Evolutionary conservation across 2,797 vertebrate species (phyloP).

Genomic region (Bradypodion pumilum): DNA sequence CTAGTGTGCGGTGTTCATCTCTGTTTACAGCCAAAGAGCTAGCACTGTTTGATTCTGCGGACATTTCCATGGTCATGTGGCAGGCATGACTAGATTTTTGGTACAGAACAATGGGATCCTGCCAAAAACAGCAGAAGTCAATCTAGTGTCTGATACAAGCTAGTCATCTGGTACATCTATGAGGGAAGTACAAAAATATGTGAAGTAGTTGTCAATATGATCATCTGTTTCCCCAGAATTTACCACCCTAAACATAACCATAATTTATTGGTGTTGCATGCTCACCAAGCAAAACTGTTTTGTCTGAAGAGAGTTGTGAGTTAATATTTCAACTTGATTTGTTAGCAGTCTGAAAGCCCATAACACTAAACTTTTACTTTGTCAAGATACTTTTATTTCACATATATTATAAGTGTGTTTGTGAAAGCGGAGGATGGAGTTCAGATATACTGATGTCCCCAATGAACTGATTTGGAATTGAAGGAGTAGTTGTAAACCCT

Average conservation of each 20-base stretch:
- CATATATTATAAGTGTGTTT: neutral
- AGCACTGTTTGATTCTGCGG: too few species aligned
- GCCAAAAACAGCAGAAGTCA: too few species aligned
- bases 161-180: too few species aligned
- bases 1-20: too few species aligned
- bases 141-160: too few species aligned
- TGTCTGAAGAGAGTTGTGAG: neutral
- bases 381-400: conserved; percentile 35
- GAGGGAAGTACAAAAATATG: neutral
- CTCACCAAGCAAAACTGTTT: neutral
- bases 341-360: neutral
- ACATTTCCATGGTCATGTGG: too few species aligned
- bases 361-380: neutral
- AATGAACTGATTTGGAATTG: neutral
- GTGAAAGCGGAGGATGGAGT: neutral
- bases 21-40: too few species aligned
- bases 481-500: conserved; percentile 20
- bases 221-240: neutral
- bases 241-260: neutral
- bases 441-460: neutral
- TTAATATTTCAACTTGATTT: conserved; percentile 28
- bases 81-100: too few species aligned
- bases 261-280: neutral
- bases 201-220: neutral
- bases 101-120: too few species aligned